These are phyloP conservation scores for Perizoma affinitatum DNA, from an alignment of 2,888 invertebrate species.

Conservation along the genomic window DNA sequence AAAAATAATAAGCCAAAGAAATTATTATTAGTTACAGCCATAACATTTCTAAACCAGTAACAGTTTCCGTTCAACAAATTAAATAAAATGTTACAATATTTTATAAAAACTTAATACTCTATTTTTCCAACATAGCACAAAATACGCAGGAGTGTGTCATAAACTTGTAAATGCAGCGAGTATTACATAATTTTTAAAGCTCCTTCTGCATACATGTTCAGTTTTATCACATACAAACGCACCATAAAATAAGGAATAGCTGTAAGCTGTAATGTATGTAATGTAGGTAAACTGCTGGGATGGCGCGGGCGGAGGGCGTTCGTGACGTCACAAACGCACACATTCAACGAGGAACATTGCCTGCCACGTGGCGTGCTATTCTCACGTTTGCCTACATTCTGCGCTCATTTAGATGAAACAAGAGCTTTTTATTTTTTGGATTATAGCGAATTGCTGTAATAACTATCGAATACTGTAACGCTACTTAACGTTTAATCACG, in stretches of 20 bases:
- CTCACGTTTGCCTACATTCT: constrained; percentile 31
- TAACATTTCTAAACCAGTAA: no score
- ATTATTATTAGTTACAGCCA: no score
- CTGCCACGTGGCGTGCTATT: constrained; percentile 51
- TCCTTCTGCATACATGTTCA: constrained; percentile 7
- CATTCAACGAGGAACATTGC: constrained; percentile 24
- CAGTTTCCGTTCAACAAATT: no score
- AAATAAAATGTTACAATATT: no score
- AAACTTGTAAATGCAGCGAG: constrained; percentile 3
- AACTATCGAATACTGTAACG: no score
- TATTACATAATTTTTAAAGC: constrained; percentile 7
- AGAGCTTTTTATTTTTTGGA: constrained; percentile 13
- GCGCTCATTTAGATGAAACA: constrained; percentile 2
- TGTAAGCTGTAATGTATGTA: constrained; percentile 22
- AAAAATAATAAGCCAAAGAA: no score
- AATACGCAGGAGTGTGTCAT: no score
- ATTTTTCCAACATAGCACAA: no score
- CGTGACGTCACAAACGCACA: constrained; percentile 50
- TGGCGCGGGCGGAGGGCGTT: constrained; percentile 26
- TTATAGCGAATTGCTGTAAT: constrained; percentile 1
- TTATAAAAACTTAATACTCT: no score
- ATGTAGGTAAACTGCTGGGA: constrained; percentile 6
- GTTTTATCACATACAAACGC: constrained; percentile 8
- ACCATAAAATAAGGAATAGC: constrained; percentile 19
- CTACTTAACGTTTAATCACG: no score